Evolutionary conservation across 2,797 vertebrate genomes (phyloP), one percentile per base, ranked within the genome.

Genomic region (Phoxinus dragarum): DNA sequence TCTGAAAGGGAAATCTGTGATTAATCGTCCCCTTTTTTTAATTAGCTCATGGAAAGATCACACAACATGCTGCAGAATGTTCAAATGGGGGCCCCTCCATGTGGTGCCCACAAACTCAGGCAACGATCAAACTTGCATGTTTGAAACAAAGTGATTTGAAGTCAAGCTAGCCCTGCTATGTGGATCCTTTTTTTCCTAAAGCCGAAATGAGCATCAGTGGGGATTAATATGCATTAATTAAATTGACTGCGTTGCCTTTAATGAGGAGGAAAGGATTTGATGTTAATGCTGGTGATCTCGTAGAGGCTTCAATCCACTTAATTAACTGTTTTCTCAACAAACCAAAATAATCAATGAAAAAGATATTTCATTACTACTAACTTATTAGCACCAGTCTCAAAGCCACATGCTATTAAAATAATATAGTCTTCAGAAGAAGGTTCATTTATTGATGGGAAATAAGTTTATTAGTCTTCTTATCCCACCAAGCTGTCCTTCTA

Each of bases 191-290:
- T 88, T 91, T 88, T 31, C 38, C 77, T 59, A 80, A 93, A 96
- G 94, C 95, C 95, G 94, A 97, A 97, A 97, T 96, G 95, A 97
- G 97, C 97, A 97, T 97, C 96, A 96, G 95, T 94, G 91, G 92
- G 95, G 96, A 98, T 98, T 98, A 98, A 96, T 97, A 96, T 95
- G 96, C 95, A 97, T 97, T 98, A 97, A 98, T 98, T 98, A 97
- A 97, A 97, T 97, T 95, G 95, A 97, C 96, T 97, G 95, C 96
- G 95, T 97, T 97, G 97, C 93, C 93, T 96, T 97, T 98, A 98
- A 98, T 98, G 96, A 98, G 96, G 94, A 95, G 94, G 94, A 97
- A 97, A 96, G 94, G 96, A 97, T 97, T 98, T 98, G 94, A 96
- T 96, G 96, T 95, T 98, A 98, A 98, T 97, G 93, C 96, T 95